Evolutionary conservation across 2,797 vertebrate species (phyloP), one percentile per base, ranked within the genome.

Genomic region (Poeciliopsis turneri): DNA sequence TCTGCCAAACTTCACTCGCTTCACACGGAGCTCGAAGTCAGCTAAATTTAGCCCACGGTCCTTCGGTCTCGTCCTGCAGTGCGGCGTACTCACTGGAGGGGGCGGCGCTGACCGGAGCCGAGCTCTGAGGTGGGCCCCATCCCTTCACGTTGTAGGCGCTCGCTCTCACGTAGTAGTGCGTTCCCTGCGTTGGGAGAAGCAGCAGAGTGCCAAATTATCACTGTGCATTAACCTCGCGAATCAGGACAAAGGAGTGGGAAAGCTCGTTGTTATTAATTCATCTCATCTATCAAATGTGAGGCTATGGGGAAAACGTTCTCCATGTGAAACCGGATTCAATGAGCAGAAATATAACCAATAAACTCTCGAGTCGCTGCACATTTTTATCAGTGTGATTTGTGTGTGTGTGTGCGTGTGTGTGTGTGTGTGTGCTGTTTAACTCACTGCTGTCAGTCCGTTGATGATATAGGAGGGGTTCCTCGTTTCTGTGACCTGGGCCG

Each of bases 61-160:
- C 73, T 81, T 81, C 84, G 41, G 83, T 84, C 71, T 81, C 73
- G 80, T 70, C 45, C 43, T 84, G 86, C 66, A 90, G 82, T 88
- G 87, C 76, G 46, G 76, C 8, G 2, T 92, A 96, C 96, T 96
- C 89, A 96, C 95, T 95, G 84, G 96, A 96, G 85, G 95, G 95
- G 89, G 92, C 89, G 89, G 92, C 93, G 47, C 95, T 92, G 85
- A 82, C 85, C 6, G 96, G 96, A 71, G 90, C 84, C 7, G 94
- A 94, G 85, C 72, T 82, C 90, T 94, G 94, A 74, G 93, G 84
- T 1, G 82, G 92, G 7, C 96, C 95, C 95, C 95, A 96, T 88
- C 95, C 96, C 85, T 93, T 95, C 84, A 95, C 92, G 23, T 96
- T 96, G 90, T 90, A 95, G 82, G 94, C 94, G 20, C 91, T 93